Percentiles rank a stretch among this genome's conserved stretches.
These are phyloP conservation scores for Drosophila longiperda DNA, from an alignment of 2,888 invertebrate species.

Conservation along the genomic window DNA sequence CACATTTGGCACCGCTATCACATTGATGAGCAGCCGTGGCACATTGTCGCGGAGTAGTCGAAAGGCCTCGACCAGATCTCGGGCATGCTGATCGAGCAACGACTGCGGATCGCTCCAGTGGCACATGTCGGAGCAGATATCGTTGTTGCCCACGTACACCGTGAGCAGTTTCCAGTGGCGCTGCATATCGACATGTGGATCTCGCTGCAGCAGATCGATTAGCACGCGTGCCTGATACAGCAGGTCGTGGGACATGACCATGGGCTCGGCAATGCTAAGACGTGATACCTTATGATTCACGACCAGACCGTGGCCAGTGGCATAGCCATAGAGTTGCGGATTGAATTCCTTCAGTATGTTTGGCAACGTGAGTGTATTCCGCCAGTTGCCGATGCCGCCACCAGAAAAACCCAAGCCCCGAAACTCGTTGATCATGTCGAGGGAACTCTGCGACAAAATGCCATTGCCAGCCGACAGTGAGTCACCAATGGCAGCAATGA, in stretches of 20 bases:
- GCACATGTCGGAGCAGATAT: slow-evolving; percentile 87
- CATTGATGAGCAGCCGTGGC: slow-evolving; percentile 84
- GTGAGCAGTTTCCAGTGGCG: slow-evolving; percentile 88
- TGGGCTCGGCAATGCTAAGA: slow-evolving; percentile 82
- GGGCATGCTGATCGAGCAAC: slow-evolving; percentile 85
- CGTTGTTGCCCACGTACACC: slow-evolving; percentile 87
- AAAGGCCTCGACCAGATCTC: slow-evolving; percentile 85
- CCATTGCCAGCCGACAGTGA: slow-evolving; percentile 87
- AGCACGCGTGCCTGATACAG: slow-evolving; percentile 72
- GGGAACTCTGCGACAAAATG: slow-evolving; percentile 84
- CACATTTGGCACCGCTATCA: slow-evolving; percentile 76
- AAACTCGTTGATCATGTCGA: slow-evolving; percentile 85
- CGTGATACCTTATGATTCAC: slow-evolving; percentile 69
- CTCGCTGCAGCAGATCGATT: slow-evolving; percentile 72
- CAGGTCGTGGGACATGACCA: slow-evolving; percentile 80
- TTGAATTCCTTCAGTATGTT: slow-evolving; percentile 88
- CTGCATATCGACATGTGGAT: slow-evolving; percentile 85
- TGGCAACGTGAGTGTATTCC: slow-evolving; percentile 86
- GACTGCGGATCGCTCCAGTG: slow-evolving; percentile 83
- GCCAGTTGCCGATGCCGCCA: slow-evolving; percentile 86
- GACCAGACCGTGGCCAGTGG: slow-evolving; percentile 72
- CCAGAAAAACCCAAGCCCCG: slow-evolving; percentile 85
- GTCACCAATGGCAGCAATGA: slow-evolving; percentile 87
- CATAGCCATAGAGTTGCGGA: slow-evolving; percentile 87
- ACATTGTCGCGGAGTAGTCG: slow-evolving; percentile 86